Conservation (phyloP, 1,140 invertebrate species). For the Neodiprion virginianus region DNA sequence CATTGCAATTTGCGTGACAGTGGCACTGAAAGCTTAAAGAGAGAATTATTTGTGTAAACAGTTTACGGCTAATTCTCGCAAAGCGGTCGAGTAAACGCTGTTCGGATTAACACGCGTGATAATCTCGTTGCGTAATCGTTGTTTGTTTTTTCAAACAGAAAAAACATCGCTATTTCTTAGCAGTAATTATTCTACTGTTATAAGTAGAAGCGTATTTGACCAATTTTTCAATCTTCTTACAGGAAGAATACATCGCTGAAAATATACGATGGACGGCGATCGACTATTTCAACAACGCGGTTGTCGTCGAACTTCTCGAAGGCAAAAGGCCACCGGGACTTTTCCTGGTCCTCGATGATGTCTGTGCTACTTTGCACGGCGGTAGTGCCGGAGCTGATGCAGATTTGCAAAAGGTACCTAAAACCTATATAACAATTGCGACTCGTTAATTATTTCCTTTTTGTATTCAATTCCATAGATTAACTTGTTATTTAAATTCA, state of each 20-base stretch:
- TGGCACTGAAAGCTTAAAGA: too few relatives aligned
- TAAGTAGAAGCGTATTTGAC: constrained; percentile 16
- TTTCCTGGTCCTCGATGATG: constrained; percentile 75
- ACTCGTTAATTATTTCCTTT: background rate
- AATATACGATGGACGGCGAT: constrained; percentile 79
- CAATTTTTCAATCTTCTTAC: constrained; percentile 33
- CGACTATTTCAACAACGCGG: constrained; percentile 80
- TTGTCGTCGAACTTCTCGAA: constrained; percentile 76
- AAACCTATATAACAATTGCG: background rate
- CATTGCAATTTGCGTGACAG: too few relatives aligned
- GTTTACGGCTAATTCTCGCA: too few relatives aligned
- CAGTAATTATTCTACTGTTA: background rate
- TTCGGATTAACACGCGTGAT: too few relatives aligned
- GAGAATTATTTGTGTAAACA: too few relatives aligned
- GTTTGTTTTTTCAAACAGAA: too few relatives aligned
- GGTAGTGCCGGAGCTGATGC: constrained; percentile 72
- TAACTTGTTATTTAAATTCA: background rate
- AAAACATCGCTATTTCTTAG: too few relatives aligned
- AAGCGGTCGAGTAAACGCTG: too few relatives aligned
- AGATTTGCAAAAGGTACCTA: constrained; percentile 65
- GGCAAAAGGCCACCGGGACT: constrained; percentile 68
- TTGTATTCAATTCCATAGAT: background rate
- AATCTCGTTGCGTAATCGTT: too few relatives aligned
- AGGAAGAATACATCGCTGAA: constrained; percentile 78
- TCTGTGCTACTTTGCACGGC: constrained; percentile 78